Base-by-base conservation (phyloP, 1,140 invertebrate species). In the Magallana ariakensis region DNA sequence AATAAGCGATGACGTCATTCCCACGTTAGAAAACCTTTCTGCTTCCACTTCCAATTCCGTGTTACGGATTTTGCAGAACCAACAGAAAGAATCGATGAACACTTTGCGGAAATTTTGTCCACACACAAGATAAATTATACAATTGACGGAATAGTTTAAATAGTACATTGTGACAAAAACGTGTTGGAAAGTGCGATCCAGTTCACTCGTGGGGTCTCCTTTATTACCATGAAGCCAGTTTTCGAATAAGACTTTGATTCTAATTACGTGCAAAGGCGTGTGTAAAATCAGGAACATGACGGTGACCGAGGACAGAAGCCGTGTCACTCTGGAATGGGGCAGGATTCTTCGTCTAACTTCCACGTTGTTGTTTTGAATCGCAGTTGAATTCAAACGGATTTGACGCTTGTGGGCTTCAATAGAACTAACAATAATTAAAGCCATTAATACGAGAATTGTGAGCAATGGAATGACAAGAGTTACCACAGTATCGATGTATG, bases 101-200 rank as follows among this genome's bases (percentile, higher is more conserved):
- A 89, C 75, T 22, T 88, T 81, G 19, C 91, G 84, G 80, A 92
- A 92, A 60, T 89, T 90, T n/a, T 87, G 85, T 16, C 91, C 90
- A 57, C 88, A 92, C 0, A 83, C 58, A 16, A 90, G 97, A 94
- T 98, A 98, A 15, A 98, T 95, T 16, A 97, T 95, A 93, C 98
- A 97, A 95, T 97, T 98, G 81, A 97, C 97, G 85, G 97, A 97
- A 92, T 97, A 98, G 94, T 97, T 97, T 16, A 96, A 96, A 90
- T 97, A 96, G 94, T 97, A 97, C n/a, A 97, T 94, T 19, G 94
- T 93, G 87, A 94, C 96, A 88, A 93, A 94, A 84, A 95, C 94
- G 70, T 96, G 95, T 89, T 97, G 96, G 95, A 93, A 1, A 95
- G 93, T 87, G 11, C 87, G 66, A 55, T 91, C 80, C 57, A 88